Evolutionary conservation across 2,888 invertebrate genomes (phyloP), one percentile per base, ranked within the genome.

Genomic region (Ectropis crepuscularia): DNA sequence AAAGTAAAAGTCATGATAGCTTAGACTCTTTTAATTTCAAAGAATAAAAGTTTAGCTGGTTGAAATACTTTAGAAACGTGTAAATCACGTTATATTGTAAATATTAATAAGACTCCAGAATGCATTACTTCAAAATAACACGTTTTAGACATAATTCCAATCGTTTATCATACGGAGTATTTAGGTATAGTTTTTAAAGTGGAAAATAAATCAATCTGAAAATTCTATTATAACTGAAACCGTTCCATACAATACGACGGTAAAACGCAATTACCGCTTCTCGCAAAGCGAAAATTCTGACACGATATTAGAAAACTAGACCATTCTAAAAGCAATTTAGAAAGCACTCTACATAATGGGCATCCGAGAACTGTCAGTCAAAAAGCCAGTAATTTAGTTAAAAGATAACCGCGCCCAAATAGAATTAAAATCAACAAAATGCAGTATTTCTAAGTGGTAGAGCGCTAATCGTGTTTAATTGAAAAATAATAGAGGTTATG

Each of bases 401-500:
- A 68, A 70, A 79, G 69, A 77, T 76, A 76, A 74, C 77, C 71
- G 61, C 74, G 62, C 74, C 79, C 65, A 73, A 62, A 71, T 72
- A 61, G 63, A 73, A 79, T 77, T 76, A 71, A 74, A 79, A 76
- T 78, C 76, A 65, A 71, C 74, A 63, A 75, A 82, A 77, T 75
- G 76, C 76, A 80, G 65, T 70, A 59, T 61, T 68, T 67, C 57
- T 54, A 57, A 61, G 70, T 71, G 73, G 73, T 77, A 73, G 77
- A 75, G 71, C 71, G 70, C 75, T 84, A 84, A 82, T 81, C 68
- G 75, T 69, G 64, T 66, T 68, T 86, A 85, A 86, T 86, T 85
- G 86, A 86, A 86, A 82, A 81, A 86, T 86, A 87, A 83, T 86
- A 77, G 80, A 71, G 72, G 77, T 67, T 76, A 81, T 77, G 81